Base-by-base conservation (phyloP, 2,113 vertebrate genomes). In the Tiliqua scincoides region DNA sequence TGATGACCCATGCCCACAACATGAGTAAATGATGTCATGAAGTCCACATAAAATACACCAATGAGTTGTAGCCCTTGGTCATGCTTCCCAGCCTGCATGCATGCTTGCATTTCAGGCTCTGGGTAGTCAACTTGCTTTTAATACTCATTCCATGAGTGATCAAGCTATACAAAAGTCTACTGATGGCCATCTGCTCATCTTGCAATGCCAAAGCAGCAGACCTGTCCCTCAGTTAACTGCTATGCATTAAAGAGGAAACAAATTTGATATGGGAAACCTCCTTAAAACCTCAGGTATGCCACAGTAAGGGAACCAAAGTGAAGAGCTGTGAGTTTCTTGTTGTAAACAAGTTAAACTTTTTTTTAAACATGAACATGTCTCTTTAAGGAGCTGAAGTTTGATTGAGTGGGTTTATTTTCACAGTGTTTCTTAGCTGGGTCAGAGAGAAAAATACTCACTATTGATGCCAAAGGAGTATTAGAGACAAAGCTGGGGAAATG, bases 381-480 rank as follows among this genome's bases (percentile, higher is more conserved):
- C 94, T 93, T 96, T 94, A 93, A 95, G 95, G 95, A 96, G 95
- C 95, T 87, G 43, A 88, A 71, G 91, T 94, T 94, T 94, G 95
- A 95, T 93, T 90, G 92, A 91, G 89, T 11, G 91, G 93, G 97
- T 98, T 98, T 98, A 98, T 98, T 98, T 98, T 97, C 97, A 97
- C 96, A 97, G 96, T 95, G 70, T 97, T 96, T 95, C 93, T 97
- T 94, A 95, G 95, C 94, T 85, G 91, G 96, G 95, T 95, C 95
- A 95, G 93, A 93, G 96, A 96, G 95, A 93, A 97, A 94, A 76
- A 83, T 81, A 61, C 79, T 30, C 40, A 78, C 48, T 43, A 80
- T 96, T 91, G 97, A 97, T 95, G 96, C 97, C 97, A 97, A 94
- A 97, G 97, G 97, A 96, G 95, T 95, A 97, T 94, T 93, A 91